These are phyloP conservation scores for Eupithecia abbreviata DNA, from an alignment of 2,888 invertebrate species.

Conservation along the genomic window DNA sequence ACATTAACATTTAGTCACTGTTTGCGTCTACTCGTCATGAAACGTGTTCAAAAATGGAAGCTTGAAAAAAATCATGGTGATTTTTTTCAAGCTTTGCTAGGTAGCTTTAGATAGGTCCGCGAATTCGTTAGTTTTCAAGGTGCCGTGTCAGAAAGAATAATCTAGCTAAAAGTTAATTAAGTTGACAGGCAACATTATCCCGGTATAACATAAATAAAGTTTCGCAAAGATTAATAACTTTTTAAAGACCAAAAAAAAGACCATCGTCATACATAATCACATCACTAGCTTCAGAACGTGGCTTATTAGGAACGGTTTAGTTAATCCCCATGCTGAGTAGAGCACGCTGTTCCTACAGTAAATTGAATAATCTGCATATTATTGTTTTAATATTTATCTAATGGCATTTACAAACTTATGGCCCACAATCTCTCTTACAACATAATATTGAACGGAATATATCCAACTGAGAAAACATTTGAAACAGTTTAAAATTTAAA, in stretches of 20 bases:
- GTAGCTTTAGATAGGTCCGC: too few species aligned
- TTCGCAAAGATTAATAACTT: background rate
- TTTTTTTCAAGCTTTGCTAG: too few species aligned
- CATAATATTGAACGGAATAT: slow-evolving; percentile 24
- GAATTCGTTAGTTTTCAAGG: background rate
- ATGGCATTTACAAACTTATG: slow-evolving; percentile 31
- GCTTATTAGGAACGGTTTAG: slow-evolving; percentile 40
- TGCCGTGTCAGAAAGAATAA: background rate
- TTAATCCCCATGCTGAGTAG: slow-evolving; percentile 34
- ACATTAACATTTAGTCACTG: background rate
- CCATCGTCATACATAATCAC: slow-evolving; percentile 8
- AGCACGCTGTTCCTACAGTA: slow-evolving; percentile 35
- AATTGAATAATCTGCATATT: slow-evolving; percentile 40
- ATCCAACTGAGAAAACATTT: slow-evolving; percentile 5
- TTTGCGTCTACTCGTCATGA: background rate
- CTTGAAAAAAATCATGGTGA: background rate
- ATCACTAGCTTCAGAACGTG: slow-evolving; percentile 29
- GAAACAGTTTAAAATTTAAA: background rate
- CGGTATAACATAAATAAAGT: background rate
- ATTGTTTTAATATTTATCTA: slow-evolving; percentile 29
- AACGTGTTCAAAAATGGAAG: background rate
- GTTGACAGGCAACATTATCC: background rate
- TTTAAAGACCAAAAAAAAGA: background rate
- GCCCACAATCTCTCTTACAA: slow-evolving; percentile 31
- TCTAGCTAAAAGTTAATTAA: background rate